Percentiles rank a stretch among this genome's conserved stretches.
phyloP scores from a whole-genome alignment of 2,888 invertebrate genomes.

The Dasysyrphus albostriatus region DNA sequence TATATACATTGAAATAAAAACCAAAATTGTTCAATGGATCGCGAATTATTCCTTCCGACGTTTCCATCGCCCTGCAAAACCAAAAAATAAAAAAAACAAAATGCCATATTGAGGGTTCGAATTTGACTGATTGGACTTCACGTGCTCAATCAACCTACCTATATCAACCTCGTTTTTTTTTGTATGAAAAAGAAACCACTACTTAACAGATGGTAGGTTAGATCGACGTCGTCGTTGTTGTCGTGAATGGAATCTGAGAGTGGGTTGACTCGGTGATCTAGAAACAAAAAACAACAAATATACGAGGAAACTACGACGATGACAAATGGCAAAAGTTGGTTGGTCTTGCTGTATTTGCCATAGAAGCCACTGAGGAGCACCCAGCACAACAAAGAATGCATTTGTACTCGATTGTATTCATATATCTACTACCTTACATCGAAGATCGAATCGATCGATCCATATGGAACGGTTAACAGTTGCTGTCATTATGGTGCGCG shows the following conservation, averaged over 20 bases:
- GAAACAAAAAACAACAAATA: not conserved
- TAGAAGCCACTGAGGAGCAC: slow-evolving; percentile 10
- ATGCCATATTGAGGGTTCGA: slow-evolving; percentile 27
- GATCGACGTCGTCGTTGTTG: not conserved
- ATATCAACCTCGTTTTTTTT: slow-evolving; percentile 14
- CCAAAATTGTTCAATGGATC: slow-evolving; percentile 62
- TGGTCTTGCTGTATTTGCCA: not conserved
- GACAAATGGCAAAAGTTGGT: not conserved
- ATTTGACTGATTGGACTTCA: slow-evolving; percentile 61
- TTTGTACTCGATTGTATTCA: slow-evolving; percentile 20
- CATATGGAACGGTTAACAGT: slow-evolving; percentile 53
- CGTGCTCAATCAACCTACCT: slow-evolving; percentile 42
- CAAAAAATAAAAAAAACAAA: not conserved
- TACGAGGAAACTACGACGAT: slow-evolving; percentile 23
- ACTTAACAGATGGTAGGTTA: slow-evolving; percentile 47
- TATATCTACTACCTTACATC: slow-evolving; percentile 7
- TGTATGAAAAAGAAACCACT: slow-evolving; percentile 13
- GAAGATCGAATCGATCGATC: slow-evolving; percentile 20
- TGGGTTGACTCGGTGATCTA: slow-evolving; percentile 36
- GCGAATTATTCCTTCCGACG: slow-evolving; percentile 54
- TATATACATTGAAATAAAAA: slow-evolving; percentile 44
- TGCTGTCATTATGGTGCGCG: slow-evolving; percentile 37
- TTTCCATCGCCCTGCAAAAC: slow-evolving; percentile 45
- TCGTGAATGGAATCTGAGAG: slow-evolving; percentile 34
- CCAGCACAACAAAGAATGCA: slow-evolving; percentile 41